phyloP scores from a whole-genome alignment of 2,888 invertebrate species.

The Schrankia costaestrigalis region DNA sequence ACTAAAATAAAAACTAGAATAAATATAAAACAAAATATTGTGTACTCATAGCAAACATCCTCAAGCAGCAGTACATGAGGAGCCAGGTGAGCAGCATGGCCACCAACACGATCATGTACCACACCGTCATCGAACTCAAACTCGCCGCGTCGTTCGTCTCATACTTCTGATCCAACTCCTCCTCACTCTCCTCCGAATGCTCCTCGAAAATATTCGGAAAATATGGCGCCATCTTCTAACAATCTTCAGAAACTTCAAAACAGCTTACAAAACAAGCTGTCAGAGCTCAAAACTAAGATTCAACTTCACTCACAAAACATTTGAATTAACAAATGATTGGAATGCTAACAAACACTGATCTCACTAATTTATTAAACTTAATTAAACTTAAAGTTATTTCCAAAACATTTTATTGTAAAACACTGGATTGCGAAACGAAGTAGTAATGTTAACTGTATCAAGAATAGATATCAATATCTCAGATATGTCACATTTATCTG shows the following conservation, averaged over 20 bases:
- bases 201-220: slow-evolving; percentile 35
- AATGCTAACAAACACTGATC: slow-evolving; percentile 34
- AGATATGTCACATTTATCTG: slow-evolving; percentile 29
- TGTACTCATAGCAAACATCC: slow-evolving; percentile 57
- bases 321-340: slow-evolving; percentile 52
- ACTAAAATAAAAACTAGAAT: too few relatives aligned
- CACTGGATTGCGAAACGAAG: slow-evolving; percentile 10
- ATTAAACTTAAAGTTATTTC: not conserved
- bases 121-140: slow-evolving; percentile 55
- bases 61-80: slow-evolving; percentile 57
- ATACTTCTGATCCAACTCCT: slow-evolving; percentile 25
- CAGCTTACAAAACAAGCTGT: slow-evolving; percentile 20
- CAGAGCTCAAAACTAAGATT: slow-evolving; percentile 9
- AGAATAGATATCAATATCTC: slow-evolving; percentile 16
- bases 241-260: slow-evolving; percentile 14
- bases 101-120: slow-evolving; percentile 61
- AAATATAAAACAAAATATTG: slow-evolving; percentile 1
- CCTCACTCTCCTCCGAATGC: slow-evolving; percentile 17
- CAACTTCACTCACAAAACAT: slow-evolving; percentile 45
- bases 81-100: slow-evolving; percentile 61
- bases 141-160: slow-evolving; percentile 27
- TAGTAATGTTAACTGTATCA: slow-evolving; percentile 13
- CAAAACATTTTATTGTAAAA: too few relatives aligned
- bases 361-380: slow-evolving; percentile 1
- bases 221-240: slow-evolving; percentile 54